These are phyloP conservation scores for Oophaga sylvatica DNA, from an alignment of 2,797 vertebrate species.

Conservation along the genomic window DNA sequence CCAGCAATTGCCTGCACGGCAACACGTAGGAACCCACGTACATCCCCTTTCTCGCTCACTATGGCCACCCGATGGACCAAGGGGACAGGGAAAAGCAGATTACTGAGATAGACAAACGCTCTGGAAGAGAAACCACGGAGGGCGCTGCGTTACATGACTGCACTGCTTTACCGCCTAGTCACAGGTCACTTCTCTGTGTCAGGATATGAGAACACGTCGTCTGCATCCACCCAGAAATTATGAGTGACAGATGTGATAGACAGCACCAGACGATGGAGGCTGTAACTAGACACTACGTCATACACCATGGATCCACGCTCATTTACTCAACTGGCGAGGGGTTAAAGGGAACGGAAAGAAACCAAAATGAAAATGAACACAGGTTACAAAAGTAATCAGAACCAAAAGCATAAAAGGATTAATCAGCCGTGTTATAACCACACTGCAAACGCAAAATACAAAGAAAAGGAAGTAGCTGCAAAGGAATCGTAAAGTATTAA, in stretches of 20 bases:
- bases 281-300: constrained; percentile 44
- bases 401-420: constrained; percentile 65
- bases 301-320: neutral
- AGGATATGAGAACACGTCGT: neutral
- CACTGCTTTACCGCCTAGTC: neutral
- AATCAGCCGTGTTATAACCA: constrained; percentile 66
- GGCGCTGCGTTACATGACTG: neutral
- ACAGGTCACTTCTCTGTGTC: too few relatives aligned
- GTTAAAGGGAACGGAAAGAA: constrained; percentile 52
- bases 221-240: neutral
- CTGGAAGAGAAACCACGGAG: constrained; percentile 69
- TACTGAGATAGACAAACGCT: constrained; percentile 98
- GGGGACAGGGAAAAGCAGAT: constrained; percentile 94
- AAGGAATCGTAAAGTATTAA: constrained; percentile 64
- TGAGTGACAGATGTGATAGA: constrained; percentile 2
- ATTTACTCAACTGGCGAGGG: constrained; percentile 5
- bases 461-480: constrained; percentile 63
- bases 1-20: constrained; percentile 97
- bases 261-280: neutral
- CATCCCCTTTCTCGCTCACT: constrained; percentile 97
- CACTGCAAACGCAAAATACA: constrained; percentile 66
- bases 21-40: constrained; percentile 93
- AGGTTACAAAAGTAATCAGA: constrained; percentile 34
- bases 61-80: constrained; percentile 94
- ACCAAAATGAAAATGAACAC: constrained; percentile 62